Percentiles rank a stretch among this genome's conserved stretches.
Evolutionary conservation across 1,140 invertebrate genomes (phyloP).

Genomic region (Drosophila biarmipes): DNA sequence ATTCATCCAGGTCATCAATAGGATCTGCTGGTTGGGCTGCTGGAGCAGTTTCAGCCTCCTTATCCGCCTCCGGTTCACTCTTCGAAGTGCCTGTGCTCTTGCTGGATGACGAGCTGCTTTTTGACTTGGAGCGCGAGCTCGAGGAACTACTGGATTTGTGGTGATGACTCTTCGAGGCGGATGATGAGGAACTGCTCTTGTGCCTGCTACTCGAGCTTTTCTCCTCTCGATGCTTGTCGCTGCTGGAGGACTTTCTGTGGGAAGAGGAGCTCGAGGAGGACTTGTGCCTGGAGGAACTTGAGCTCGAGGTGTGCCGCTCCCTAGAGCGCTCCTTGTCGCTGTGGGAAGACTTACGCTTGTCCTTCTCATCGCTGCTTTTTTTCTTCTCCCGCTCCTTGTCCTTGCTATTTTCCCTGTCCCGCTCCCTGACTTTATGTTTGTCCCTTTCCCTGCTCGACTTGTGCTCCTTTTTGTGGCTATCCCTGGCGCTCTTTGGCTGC

Average conservation of each 20-base stretch:
- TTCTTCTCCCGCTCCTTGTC: slow-evolving; percentile 20
- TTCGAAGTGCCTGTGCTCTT: slow-evolving; percentile 30
- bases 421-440: slow-evolving; percentile 17
- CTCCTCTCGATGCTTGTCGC: slow-evolving; percentile 52
- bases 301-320: slow-evolving; percentile 51
- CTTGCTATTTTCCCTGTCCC: slow-evolving; percentile 41
- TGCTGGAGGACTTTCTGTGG: slow-evolving; percentile 60
- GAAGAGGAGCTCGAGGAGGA: slow-evolving; percentile 51
- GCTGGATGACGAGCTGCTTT: slow-evolving; percentile 29
- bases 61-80: slow-evolving; percentile 7
- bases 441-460: slow-evolving; percentile 49
- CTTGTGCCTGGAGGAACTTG: slow-evolving; percentile 57
- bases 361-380: slow-evolving; percentile 7
- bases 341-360: slow-evolving; percentile 45
- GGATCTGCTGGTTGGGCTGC: background rate
- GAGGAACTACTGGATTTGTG: slow-evolving; percentile 40
- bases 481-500: slow-evolving; percentile 7
- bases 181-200: slow-evolving; percentile 49
- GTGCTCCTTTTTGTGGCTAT: slow-evolving; percentile 37
- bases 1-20: slow-evolving; percentile 23
- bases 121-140: slow-evolving; percentile 28
- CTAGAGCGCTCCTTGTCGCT: slow-evolving; percentile 48
- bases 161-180: slow-evolving; percentile 49
- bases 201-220: slow-evolving; percentile 38
- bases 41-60: background rate